phyloP scores from a whole-genome alignment of 2,888 invertebrate species.

The Blastobasis lacticolella region DNA sequence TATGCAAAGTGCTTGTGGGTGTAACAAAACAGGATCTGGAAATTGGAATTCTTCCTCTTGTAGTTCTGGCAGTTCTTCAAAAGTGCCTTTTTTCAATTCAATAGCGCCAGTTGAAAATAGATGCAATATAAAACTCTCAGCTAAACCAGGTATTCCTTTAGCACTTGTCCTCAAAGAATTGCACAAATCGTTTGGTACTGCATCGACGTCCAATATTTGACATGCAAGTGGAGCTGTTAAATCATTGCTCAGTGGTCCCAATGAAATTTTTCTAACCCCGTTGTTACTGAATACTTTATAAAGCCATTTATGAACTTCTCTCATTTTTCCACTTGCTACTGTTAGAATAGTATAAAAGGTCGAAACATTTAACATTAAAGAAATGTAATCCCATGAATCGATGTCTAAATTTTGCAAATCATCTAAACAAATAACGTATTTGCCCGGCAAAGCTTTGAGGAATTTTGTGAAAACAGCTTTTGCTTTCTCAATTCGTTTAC shows the following conservation, averaged over 20 bases:
- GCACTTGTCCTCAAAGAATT: constrained; percentile 57
- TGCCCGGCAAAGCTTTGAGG: constrained; percentile 37
- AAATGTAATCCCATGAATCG: constrained; percentile 57
- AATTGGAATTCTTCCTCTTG: constrained; percentile 47
- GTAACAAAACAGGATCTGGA: constrained; percentile 38
- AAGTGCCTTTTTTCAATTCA: constrained; percentile 41
- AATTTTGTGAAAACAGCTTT: constrained; percentile 50
- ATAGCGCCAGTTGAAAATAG: constrained; percentile 63
- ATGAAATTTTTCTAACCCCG: constrained; percentile 51
- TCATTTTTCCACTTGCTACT: constrained; percentile 53
- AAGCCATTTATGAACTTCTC: constrained; percentile 47
- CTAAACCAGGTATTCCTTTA: constrained; percentile 66
- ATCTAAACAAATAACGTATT: constrained; percentile 58
- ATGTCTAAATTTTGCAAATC: constrained; percentile 66
- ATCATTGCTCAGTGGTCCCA: constrained; percentile 48
- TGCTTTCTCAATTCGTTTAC: constrained; percentile 46
- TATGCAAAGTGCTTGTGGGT: constrained; percentile 45
- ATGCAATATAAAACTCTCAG: constrained; percentile 67
- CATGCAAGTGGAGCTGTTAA: constrained; percentile 72
- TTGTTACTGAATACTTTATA: constrained; percentile 53
- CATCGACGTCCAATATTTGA: constrained; percentile 74
- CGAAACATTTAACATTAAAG: constrained; percentile 37
- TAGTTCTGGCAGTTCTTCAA: constrained; percentile 33
- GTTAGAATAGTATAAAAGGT: constrained; percentile 51
- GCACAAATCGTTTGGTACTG: constrained; percentile 68